phyloP scores from a whole-genome alignment of 2,888 invertebrate species.

The Pyrrhosoma nymphula region DNA sequence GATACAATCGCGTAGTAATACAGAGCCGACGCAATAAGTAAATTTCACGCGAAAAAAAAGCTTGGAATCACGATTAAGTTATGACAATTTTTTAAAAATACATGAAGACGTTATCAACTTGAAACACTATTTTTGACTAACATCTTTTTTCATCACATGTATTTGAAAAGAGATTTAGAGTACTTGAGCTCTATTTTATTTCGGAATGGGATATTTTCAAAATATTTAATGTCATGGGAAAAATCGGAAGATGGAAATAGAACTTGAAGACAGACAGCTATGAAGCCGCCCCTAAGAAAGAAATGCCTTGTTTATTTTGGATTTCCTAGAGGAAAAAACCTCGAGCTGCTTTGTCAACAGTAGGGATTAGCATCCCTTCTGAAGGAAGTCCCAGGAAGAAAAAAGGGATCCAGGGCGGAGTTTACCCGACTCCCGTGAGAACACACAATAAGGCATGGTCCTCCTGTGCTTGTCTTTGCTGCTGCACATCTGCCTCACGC shows the following conservation, averaged over 20 bases:
- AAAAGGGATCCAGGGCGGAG: neutral
- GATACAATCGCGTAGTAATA: too few species aligned
- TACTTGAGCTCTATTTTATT: too few species aligned
- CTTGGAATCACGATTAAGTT: too few species aligned
- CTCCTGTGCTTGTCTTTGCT: neutral
- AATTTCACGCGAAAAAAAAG: too few species aligned
- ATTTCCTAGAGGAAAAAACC: neutral
- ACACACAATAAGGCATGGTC: neutral
- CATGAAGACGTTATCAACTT: too few species aligned
- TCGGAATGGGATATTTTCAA: neutral
- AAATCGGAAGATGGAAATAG: neutral
- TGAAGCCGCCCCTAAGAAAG: neutral
- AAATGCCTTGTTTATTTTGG: neutral
- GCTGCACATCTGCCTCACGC: conserved; percentile 1
- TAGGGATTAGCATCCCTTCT: neutral
- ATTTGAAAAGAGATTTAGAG: too few species aligned
- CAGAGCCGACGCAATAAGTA: too few species aligned
- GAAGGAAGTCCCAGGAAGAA: neutral
- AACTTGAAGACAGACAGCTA: neutral
- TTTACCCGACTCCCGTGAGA: neutral
- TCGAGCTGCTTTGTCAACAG: neutral
- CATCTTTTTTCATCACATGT: too few species aligned
- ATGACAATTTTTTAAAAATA: too few species aligned
- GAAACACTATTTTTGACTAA: too few species aligned
- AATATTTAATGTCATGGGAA: neutral